phyloP scores from a whole-genome alignment of 2,888 invertebrate species.

The Oscheius onirici region DNA sequence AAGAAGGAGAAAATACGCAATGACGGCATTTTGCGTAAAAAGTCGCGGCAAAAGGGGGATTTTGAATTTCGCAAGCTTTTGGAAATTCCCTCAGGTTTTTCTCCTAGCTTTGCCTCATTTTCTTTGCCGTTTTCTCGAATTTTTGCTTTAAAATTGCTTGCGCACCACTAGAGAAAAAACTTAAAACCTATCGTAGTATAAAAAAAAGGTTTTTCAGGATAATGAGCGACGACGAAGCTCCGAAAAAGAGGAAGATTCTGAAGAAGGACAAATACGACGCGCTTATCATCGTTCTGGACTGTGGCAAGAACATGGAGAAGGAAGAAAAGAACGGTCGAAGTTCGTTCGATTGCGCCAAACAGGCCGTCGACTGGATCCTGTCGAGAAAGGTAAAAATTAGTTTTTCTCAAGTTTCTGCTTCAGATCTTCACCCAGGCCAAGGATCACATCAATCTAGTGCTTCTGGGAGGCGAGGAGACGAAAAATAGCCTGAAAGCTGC shows the following conservation, averaged over 20 bases:
- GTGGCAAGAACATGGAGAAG: constrained; percentile 35
- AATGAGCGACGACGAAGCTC: neutral
- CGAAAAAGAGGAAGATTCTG: neutral
- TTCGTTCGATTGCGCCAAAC: constrained; percentile 26
- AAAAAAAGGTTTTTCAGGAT: neutral
- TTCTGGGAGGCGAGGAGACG: neutral
- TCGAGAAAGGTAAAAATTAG: constrained; percentile 21
- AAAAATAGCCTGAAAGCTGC: neutral
- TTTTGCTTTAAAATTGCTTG: neutral
- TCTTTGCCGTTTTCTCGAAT: neutral
- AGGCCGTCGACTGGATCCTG: constrained; percentile 31
- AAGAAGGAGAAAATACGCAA: neutral
- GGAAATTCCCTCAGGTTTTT: no score
- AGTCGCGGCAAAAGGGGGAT: constrained; percentile 7
- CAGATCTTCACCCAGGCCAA: constrained; percentile 29
- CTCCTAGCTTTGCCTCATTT: no score
- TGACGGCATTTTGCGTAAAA: neutral
- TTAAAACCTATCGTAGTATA: no score
- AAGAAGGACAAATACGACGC: constrained; percentile 28
- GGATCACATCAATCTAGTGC: constrained; percentile 13
- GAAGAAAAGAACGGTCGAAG: neutral
- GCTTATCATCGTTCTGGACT: constrained; percentile 38
- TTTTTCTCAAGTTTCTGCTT: neutral
- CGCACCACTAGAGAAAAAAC: no score
- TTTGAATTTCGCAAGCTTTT: constrained; percentile 22